Evolutionary conservation across 2,888 invertebrate genomes (phyloP), one percentile per base, ranked within the genome.

Genomic region (Antheraea yamamai): DNA sequence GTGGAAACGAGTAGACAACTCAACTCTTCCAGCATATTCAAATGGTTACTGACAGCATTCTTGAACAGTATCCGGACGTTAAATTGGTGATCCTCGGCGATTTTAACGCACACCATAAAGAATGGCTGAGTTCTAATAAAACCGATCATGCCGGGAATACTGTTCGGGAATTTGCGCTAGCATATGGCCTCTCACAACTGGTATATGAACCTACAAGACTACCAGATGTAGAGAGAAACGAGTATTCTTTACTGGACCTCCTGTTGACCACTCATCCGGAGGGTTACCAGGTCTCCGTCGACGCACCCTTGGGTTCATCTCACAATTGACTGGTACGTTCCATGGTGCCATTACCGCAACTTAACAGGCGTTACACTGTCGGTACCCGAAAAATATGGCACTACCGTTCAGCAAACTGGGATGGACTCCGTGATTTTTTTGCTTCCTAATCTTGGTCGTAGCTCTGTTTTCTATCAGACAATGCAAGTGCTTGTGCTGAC

Each of bases 101-200:
- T 23, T 73, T 73, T 61, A 73, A 73, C 18, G 39, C 47, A 16
- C 64, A 64, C n/a, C 66, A 73, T n/a, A 35, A 30, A 7, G 39
- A 16, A 18, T 73, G 73, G 73, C 61, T 73, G 51, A 26, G 64
- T 6, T 73, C 73, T 16, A n/a, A 12, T 20, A 73, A 20, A 23
- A 66, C 73, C 23, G 73, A 73, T 4, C 23, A 39, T 23, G 39
- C 66, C 16, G 51, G 26, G 10, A 8, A 47, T 8, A 16, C 47
- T 64, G 51, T 20, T 66, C 16, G n/a, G 4, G 26, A 61, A n/a
- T 39, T 73, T 20, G 73, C 73, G 12, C 61, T 47, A 16, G 61
- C 26, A 23, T 64, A 73, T 66, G 73, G 30, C 23, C 39, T 73
- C 47, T 20, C 58, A 8, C 73, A 58, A 20, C 35, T 73, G 58